Base-by-base conservation (phyloP, 2,888 invertebrate species). In the Timema cristinae region DNA sequence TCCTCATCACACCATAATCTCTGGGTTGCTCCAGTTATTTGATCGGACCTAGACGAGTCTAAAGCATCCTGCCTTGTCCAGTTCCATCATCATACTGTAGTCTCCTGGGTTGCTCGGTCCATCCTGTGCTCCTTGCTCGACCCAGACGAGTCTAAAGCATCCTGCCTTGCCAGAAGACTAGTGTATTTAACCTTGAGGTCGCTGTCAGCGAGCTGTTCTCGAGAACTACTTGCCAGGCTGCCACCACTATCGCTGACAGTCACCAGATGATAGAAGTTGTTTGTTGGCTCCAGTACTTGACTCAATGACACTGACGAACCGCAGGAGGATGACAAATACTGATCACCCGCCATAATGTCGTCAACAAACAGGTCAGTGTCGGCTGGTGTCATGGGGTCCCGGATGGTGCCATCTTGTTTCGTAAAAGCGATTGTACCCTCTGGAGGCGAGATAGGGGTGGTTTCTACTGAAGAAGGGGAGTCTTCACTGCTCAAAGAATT, bases 231-330 rank as follows among this genome's bases (percentile, higher is more conserved):
- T 6, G n/a, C 71, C 10, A 72, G 50, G 68, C 74, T 74, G 66
- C 73, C 71, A 47, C 66, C 50, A 61, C 73, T 75, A 6, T 68
- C 73, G 32, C 71, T 72, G 15, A 72, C 74, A 11, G 73, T 66
- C 47, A 74, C 72, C 67, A 75, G 66, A 47, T 75, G 73, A 48
- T 72, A 75, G 52, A 71, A 75, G 32, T 72, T 73, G 47, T 70
- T 69, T 15, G 71, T 50, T 10, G 74, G 73, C 52, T 75, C 75
- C 16, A 74, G 61, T 16, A 72, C 48, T 13, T 75, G 73, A 47
- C 69, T 72, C 50, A 75, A 66, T 6, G 75, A 75, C 32, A 75
- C 66, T 6, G 75, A 73, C 16, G 75, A 75, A 9, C 73, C 75
- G 67, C 73, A 73, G 2, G 73, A 73, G 49, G 75, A 73, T 4